Percentiles rank a stretch among this genome's conserved stretches.
Evolutionary conservation across 2,888 invertebrate genomes (phyloP).

Genomic region (Parnassius orleans): DNA sequence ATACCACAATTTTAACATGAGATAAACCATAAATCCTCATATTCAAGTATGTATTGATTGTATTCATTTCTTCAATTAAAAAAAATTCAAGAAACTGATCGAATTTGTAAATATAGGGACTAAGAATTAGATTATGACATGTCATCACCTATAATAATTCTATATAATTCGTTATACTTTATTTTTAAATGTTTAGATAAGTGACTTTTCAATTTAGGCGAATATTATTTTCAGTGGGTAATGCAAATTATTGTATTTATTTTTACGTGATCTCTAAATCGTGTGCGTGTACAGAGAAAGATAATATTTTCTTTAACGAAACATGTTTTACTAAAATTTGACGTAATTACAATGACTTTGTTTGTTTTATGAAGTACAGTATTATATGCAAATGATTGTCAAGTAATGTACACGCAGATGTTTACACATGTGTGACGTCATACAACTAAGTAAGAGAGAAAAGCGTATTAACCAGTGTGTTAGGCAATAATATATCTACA

Average conservation of each 20-base stretch:
- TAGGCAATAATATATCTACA: background rate
- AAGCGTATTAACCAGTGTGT: background rate
- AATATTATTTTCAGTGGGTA: conserved; percentile 21
- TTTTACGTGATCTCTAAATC: conserved; percentile 43
- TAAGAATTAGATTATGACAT: conserved; percentile 28
- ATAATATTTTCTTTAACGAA: conserved; percentile 21
- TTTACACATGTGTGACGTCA: background rate
- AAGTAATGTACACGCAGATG: background rate
- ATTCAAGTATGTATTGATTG: conserved; percentile 4
- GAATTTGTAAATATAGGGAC: conserved; percentile 33
- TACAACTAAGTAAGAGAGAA: background rate
- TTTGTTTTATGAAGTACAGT: conserved; percentile 29
- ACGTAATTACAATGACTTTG: conserved; percentile 1
- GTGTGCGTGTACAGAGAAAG: conserved; percentile 33
- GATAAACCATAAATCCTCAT: conserved; percentile 15
- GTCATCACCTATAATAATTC: conserved; percentile 33
- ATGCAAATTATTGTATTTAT: conserved; percentile 43
- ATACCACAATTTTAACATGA: background rate
- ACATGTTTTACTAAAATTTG: conserved; percentile 26
- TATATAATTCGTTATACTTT: conserved; percentile 16
- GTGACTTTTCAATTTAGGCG: conserved; percentile 26
- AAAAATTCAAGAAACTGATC: conserved; percentile 1
- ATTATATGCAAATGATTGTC: conserved; percentile 22
- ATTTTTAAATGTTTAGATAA: conserved; percentile 19
- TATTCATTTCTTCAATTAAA: conserved; percentile 2